Percentiles rank a stretch among this genome's conserved stretches.
Conservation (phyloP, 2,113 vertebrate genomes). For the Ibidorhyncha struthersii region DNA sequence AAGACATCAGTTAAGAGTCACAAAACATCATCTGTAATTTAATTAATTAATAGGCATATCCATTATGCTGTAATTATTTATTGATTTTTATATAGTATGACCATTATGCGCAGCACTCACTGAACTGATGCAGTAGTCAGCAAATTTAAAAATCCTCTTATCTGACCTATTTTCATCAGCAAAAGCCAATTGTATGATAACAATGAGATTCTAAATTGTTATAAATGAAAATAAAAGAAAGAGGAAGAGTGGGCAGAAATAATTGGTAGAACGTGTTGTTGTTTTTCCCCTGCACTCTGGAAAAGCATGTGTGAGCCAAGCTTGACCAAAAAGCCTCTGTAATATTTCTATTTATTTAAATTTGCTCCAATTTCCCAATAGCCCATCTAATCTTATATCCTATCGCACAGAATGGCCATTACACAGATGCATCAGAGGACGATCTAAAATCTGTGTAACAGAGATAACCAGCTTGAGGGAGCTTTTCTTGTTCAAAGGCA, state of each 20-base stretch:
- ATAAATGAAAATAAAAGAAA: slow-evolving; percentile 7
- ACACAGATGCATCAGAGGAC: neutral
- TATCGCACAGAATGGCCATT: neutral
- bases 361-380: neutral
- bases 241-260: neutral
- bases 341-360: neutral
- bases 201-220: neutral
- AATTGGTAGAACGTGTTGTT: neutral
- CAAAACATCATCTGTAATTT: neutral
- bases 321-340: neutral
- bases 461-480: neutral
- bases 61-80: slow-evolving; percentile 22
- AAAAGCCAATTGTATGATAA: neutral
- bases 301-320: neutral
- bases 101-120: neutral
- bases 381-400: neutral
- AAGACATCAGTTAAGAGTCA: neutral
- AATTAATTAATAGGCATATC: neutral
- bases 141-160: slow-evolving; percentile 9
- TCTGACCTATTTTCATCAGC: slow-evolving; percentile 9
- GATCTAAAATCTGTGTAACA: neutral
- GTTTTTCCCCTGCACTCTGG: neutral
- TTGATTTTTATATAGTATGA: slow-evolving; percentile 14
- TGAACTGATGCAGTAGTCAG: neutral
- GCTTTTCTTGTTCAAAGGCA: neutral